phyloP scores from a whole-genome alignment of 2,888 invertebrate species.

The Drymonia ruficornis region DNA sequence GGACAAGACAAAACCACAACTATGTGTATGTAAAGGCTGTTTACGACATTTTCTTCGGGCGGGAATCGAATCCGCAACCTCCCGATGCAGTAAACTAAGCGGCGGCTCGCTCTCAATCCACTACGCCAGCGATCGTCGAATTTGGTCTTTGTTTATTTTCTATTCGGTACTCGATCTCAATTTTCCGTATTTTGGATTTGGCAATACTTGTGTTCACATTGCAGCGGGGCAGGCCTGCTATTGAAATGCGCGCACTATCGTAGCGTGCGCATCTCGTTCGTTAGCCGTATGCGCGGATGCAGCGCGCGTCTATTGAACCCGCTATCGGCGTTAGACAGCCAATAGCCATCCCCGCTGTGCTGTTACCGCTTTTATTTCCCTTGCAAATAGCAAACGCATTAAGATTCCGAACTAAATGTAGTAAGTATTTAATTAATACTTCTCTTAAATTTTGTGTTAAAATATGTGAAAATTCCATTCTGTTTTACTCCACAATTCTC shows the following conservation, averaged over 20 bases:
- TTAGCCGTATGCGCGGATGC: constrained; percentile 65
- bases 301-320: constrained; percentile 72
- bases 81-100: too few species aligned
- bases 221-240: constrained; percentile 25
- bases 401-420: constrained; percentile 27
- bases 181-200: background rate
- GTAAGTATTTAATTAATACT: constrained; percentile 28
- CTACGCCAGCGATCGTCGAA: too few species aligned
- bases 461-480: constrained; percentile 20
- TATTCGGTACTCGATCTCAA: background rate
- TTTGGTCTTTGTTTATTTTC: too few species aligned
- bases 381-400: constrained; percentile 26
- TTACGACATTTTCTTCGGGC: too few species aligned
- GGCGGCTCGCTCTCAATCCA: too few species aligned
- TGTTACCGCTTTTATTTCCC: constrained; percentile 45
- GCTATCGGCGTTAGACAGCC: constrained; percentile 74
- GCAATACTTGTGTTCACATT: background rate
- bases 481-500: background rate
- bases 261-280: constrained; percentile 74
- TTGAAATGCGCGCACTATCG: constrained; percentile 77
- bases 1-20: too few species aligned
- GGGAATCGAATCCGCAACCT: too few species aligned
- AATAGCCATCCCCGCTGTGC: constrained; percentile 48
- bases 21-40: too few species aligned
- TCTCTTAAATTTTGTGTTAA: constrained; percentile 33